Conservation (phyloP, 2,797 vertebrate species). For the Merluccius polli region DNA sequence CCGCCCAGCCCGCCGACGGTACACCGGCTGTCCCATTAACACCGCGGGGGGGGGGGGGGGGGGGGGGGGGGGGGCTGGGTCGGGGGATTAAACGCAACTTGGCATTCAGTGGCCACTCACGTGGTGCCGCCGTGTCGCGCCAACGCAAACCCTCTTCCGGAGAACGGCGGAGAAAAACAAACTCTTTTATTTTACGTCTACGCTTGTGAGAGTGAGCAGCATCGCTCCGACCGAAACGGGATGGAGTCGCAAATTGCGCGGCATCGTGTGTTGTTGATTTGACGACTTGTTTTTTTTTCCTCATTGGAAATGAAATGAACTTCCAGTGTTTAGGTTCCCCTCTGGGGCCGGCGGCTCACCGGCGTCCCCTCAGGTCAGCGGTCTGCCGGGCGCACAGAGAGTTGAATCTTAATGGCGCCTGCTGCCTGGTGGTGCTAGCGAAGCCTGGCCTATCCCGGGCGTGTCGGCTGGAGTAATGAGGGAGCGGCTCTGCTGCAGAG, state of each 20-base stretch:
- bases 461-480: slow-evolving; percentile 61
- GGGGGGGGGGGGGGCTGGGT: slow-evolving; percentile 21
- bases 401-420: slow-evolving; percentile 58
- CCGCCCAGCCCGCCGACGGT: slow-evolving; percentile 42
- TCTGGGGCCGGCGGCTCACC: slow-evolving; percentile 44
- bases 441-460: slow-evolving; percentile 47
- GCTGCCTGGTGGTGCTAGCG: slow-evolving; percentile 56
- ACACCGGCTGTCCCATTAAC: slow-evolving; percentile 62
- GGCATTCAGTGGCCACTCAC: neutral
- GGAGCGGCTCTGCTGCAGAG: slow-evolving; percentile 54
- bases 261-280: slow-evolving; percentile 9
- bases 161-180: no score
- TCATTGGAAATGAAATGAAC: slow-evolving; percentile 16
- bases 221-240: no score
- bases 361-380: slow-evolving; percentile 37
- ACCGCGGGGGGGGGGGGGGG: slow-evolving; percentile 34
- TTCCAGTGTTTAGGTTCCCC: slow-evolving; percentile 23
- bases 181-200: no score
- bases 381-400: slow-evolving; percentile 44
- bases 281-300: slow-evolving; percentile 17
- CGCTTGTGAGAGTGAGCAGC: no score
- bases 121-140: slow-evolving; percentile 10
- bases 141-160: neutral
- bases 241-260: no score
- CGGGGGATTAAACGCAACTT: slow-evolving; percentile 7